Evolutionary conservation across 2,113 vertebrate species (phyloP).

Genomic region (Trochalopteron elliotii): DNA sequence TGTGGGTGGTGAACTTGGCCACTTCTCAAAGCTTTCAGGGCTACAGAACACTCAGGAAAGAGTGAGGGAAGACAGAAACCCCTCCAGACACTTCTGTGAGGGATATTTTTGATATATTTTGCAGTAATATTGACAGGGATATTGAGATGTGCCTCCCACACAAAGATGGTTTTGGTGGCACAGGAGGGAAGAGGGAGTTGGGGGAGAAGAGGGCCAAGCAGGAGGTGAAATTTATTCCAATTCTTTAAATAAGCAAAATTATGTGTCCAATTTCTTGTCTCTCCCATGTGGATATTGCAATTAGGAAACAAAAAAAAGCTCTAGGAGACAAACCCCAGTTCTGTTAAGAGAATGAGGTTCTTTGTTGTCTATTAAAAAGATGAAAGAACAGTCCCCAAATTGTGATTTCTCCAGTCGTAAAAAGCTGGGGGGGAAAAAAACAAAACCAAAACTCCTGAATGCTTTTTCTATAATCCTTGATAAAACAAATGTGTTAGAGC

Average conservation of each 20-base stretch:
- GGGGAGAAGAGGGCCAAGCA: neutral
- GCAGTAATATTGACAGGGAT: neutral
- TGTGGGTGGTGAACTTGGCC: neutral
- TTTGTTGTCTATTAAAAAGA: neutral
- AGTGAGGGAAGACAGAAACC: neutral
- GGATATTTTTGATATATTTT: neutral
- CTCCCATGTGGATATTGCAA: neutral
- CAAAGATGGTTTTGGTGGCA: neutral
- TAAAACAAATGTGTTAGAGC: neutral
- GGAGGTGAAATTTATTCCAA: neutral
- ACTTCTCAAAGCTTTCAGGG: neutral
- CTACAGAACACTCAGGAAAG: neutral
- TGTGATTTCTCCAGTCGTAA: neutral
- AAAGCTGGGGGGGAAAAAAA: neutral
- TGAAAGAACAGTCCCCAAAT: neutral
- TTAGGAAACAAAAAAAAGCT: neutral
- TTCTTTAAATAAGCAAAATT: neutral
- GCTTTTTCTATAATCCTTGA: neutral
- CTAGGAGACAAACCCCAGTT: neutral
- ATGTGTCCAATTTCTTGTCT: neutral
- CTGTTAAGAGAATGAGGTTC: neutral
- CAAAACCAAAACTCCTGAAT: neutral
- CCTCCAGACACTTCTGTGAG: neutral
- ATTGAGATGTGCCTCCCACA: neutral
- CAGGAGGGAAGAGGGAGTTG: neutral